A percentile compares a stretch with the other conserved stretches of the same genome.
phyloP scores from a whole-genome alignment of 2,797 vertebrate genomes.

The Cyclopterus lumpus region DNA sequence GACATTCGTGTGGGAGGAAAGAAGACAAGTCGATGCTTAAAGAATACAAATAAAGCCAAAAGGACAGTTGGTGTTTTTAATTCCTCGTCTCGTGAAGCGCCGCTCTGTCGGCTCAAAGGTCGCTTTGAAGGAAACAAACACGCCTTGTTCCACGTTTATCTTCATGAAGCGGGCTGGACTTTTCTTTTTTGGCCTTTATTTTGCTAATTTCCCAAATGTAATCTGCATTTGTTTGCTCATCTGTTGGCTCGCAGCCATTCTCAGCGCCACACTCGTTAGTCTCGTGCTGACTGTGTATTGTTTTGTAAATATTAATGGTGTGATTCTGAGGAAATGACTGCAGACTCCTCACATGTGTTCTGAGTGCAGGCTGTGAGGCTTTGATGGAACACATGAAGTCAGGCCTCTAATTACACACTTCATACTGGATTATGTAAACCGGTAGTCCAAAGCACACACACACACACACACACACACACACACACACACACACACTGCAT shows the following conservation, averaged over 20 bases:
- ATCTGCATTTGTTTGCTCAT: constrained; percentile 35
- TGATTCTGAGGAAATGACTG: constrained; percentile 12
- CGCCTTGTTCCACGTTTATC: constrained; percentile 35
- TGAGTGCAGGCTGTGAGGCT: constrained; percentile 17
- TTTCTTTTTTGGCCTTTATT: constrained; percentile 16
- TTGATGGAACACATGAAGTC: constrained; percentile 38
- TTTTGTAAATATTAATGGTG: constrained; percentile 48
- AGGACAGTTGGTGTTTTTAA: constrained; percentile 10
- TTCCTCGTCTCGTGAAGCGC: background rate
- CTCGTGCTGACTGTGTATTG: constrained; percentile 14
- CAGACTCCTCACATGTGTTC: constrained; percentile 16
- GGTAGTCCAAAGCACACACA: constrained; percentile 17
- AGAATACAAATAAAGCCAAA: constrained; percentile 18
- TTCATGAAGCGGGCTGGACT: constrained; percentile 26
- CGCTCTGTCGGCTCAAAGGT: constrained; percentile 13
- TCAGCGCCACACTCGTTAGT: constrained; percentile 9
- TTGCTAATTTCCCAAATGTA: constrained; percentile 38
- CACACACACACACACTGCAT: background rate
- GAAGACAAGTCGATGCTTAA: constrained; percentile 12
- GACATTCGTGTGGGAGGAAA: constrained; percentile 25
- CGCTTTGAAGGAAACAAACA: constrained; percentile 22
- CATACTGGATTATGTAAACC: constrained; percentile 49
- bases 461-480: background rate
- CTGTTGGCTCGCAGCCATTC: constrained; percentile 20
- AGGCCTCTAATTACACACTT: constrained; percentile 33